phyloP scores from a whole-genome alignment of 2,797 vertebrate genomes.

The Gymnoscopelus braueri region DNA sequence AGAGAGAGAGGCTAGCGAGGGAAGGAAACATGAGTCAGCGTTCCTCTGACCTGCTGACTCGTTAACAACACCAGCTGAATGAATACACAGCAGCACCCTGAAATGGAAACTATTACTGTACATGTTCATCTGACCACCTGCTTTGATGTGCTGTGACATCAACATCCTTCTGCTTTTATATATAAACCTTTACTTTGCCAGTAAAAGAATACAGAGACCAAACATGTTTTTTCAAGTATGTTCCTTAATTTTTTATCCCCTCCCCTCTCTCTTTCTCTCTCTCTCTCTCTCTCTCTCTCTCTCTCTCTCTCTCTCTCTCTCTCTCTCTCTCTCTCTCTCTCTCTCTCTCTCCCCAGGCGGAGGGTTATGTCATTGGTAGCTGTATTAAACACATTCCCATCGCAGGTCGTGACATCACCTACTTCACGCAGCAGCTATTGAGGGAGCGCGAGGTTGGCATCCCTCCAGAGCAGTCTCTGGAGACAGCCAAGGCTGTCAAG shows the following conservation, averaged over 20 bases:
- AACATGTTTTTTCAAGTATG: not conserved
- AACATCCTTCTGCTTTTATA: not conserved
- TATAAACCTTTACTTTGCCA: no score
- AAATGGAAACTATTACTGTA: not conserved
- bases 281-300: not conserved
- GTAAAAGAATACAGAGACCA: not conserved
- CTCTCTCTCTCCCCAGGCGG: slow-evolving; percentile 77
- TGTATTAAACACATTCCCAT: slow-evolving; percentile 95
- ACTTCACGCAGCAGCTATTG: slow-evolving; percentile 91
- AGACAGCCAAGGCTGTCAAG: slow-evolving; percentile 94
- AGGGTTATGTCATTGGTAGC: slow-evolving; percentile 92
- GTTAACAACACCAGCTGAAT: slow-evolving; percentile 27
- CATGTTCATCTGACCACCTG: not conserved
- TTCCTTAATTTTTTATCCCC: not conserved
- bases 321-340: not conserved
- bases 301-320: not conserved
- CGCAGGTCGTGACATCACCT: slow-evolving; percentile 91
- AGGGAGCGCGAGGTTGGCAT: slow-evolving; percentile 91
- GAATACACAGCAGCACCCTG: slow-evolving; percentile 18
- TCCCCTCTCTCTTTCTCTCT: not conserved
- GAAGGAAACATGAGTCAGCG: slow-evolving; percentile 40
- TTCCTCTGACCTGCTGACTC: slow-evolving; percentile 39
- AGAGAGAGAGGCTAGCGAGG: no score
- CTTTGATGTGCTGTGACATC: not conserved
- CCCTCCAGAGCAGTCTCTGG: slow-evolving; percentile 90